Percentiles rank a stretch among this genome's conserved stretches.
Evolutionary conservation across 2,888 invertebrate genomes (phyloP).

Genomic region (Caenorhabditis macrosperma): DNA sequence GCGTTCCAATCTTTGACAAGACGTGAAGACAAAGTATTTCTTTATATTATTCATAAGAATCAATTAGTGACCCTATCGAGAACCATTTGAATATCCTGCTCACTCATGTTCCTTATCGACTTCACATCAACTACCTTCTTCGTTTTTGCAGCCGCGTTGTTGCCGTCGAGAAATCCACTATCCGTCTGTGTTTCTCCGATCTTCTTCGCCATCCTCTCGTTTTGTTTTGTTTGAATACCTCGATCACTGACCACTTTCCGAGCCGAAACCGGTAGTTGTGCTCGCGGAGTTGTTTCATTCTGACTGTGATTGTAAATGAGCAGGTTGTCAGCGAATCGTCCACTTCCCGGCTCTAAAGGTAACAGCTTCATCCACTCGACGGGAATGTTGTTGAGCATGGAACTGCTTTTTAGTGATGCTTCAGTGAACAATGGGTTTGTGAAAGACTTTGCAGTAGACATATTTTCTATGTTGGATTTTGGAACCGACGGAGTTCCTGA

Average conservation of each 20-base stretch:
- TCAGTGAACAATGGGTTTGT: constrained; percentile 28
- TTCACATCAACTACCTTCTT: constrained; percentile 34
- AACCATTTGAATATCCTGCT: constrained; percentile 33
- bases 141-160: neutral
- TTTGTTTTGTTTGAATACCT: constrained; percentile 25
- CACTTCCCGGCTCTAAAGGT: constrained; percentile 28
- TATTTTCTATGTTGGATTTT: neutral
- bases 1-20: no score
- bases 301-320: constrained; percentile 9
- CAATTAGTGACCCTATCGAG: constrained; percentile 15
- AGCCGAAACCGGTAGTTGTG: neutral
- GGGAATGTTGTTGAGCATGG: constrained; percentile 14
- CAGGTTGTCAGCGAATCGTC: constrained; percentile 17
- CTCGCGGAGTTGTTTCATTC: constrained; percentile 12
- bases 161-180: neutral
- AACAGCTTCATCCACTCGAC: constrained; percentile 53
- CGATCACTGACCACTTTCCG: constrained; percentile 30
- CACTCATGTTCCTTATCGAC: constrained; percentile 29
- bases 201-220: neutral
- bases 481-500: neutral
- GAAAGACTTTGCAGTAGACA: constrained; percentile 44
- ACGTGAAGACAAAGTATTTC: neutral
- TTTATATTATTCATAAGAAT: neutral
- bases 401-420: neutral
- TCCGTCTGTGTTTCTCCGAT: constrained; percentile 46